Percentiles rank a stretch among this genome's conserved stretches.
Conservation (phyloP, 2,797 vertebrate genomes). For the Epinephelus malabaricus region DNA sequence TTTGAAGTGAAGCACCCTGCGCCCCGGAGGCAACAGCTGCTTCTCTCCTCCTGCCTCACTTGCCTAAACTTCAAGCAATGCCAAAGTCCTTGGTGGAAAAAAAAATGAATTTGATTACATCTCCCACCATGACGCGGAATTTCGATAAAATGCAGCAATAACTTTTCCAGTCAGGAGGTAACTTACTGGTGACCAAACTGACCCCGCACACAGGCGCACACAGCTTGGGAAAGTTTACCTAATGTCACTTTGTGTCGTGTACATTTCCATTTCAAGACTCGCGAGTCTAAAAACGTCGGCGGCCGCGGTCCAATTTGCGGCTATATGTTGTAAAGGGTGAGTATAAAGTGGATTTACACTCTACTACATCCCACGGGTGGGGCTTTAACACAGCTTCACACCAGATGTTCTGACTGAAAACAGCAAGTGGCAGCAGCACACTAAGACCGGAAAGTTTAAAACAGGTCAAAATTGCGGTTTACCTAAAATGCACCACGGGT, state of each 20-base stretch:
- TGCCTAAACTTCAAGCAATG: conserved; percentile 2
- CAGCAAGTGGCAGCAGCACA: conserved; percentile 42
- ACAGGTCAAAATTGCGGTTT: no score
- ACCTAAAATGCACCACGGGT: no score
- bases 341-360: conserved; percentile 40
- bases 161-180: not conserved
- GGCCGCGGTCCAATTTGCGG: conserved; percentile 5
- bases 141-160: not conserved
- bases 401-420: conserved; percentile 76
- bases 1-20: conserved; percentile 59
- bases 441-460: conserved; percentile 2
- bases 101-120: conserved; percentile 8
- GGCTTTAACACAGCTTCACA: conserved; percentile 52
- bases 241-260: not conserved
- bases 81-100: not conserved
- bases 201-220: not conserved
- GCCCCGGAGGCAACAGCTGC: conserved; percentile 73
- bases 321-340: not conserved
- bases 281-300: not conserved
- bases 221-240: not conserved
- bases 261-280: conserved; percentile 25
- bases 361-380: conserved; percentile 47
- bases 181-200: not conserved
- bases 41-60: conserved; percentile 38
- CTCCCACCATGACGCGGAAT: not conserved